Evolutionary conservation across 1,140 invertebrate species (phyloP), one percentile per base, ranked within the genome.

Genomic region (Drosophila novamexicana): DNA sequence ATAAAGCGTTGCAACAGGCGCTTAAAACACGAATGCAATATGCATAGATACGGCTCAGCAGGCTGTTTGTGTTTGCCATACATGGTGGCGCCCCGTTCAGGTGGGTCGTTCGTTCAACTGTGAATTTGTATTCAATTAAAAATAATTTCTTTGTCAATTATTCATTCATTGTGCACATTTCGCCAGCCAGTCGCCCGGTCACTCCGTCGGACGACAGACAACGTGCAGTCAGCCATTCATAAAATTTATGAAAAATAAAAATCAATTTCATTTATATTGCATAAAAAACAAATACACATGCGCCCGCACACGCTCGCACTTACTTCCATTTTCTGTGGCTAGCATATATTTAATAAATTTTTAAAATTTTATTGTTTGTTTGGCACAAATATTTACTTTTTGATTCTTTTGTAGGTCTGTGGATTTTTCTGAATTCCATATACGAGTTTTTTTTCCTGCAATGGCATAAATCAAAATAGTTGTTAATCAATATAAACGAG

Each of bases 61-160:
- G 12, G 2, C 29, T 14, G 36, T 18, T 36, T 63, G 40, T 22
- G 37, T 37, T 39, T 61, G 66, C 10, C 10, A 58, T 32, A 61
- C 12, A 52, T 68, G 45, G 29, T 22, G 37, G 53, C 53, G 32
- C 5, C 12, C 34, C 32, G 34, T 56, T 44, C 66, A 69, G 56
- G 57, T 62, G 36, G 16, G 22, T 16, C 39, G 56, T 36, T 54
- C 62, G 40, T 66, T 76, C 68, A 72, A 66, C 74, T 76, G 74
- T 76, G 49, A 76, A 72, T 76, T 76, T 76, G 74, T 73, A 73
- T 76, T 76, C 74, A 76, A 76, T 76, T 76, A 72, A 76, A 72
- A 72, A 76, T 73, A 71, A 76, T 76, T 76, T 76, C 74, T 76
- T 76, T 76, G 62, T 72, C 74, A 76, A 76, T 76, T 76, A 76